Evolutionary conservation across 2,888 invertebrate genomes (phyloP), one percentile per base, ranked within the genome.

Genomic region (Coremacera marginata): DNA sequence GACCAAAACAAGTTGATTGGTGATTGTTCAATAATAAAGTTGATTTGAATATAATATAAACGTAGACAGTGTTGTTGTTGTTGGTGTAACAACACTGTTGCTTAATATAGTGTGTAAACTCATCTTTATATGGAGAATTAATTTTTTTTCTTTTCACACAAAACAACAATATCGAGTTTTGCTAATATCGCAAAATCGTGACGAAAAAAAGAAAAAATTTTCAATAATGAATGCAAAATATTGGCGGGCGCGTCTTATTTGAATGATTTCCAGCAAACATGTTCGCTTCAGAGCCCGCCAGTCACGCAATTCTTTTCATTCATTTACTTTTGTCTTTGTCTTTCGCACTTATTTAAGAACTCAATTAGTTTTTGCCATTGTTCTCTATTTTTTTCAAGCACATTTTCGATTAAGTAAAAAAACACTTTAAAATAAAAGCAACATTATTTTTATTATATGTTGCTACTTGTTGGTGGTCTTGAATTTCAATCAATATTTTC

Each of bases 281-380:
- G 31, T 31, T 31, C 31, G 31, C 31, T 31, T 31, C 31, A 31
- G 31, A 31, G 44, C 22, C 22, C 67, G 67, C 25, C 22, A 75
- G 75, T 68, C 68, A 75, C 68, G 75, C 75, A 75, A 68, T 60
- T 16, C 68, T 25, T 25, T 60, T 70, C 73, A 73, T 73, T 70
- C 75, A 70, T 57, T 67, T 37, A 27, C 52, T 22, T 55, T 2
- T 65, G 34, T 16, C 34, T 9, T 16, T n/a, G 37, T 55, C 31
- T 71, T 71, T 34, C 34, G 11, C 22, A 49, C 52, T 65, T 74
- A 19, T 19, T 31, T 4, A 63, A 73, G 51, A 31, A 52, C 7
- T 70, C 16, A 16, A 14, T 52, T 63, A 19, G 44, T 63, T 63
- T 73, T 63, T 49, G 55, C 49, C n/a, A 51, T 70, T 52, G 5